Evolutionary conservation across 2,888 invertebrate genomes (phyloP).

Genomic region (Operophtera brumata): DNA sequence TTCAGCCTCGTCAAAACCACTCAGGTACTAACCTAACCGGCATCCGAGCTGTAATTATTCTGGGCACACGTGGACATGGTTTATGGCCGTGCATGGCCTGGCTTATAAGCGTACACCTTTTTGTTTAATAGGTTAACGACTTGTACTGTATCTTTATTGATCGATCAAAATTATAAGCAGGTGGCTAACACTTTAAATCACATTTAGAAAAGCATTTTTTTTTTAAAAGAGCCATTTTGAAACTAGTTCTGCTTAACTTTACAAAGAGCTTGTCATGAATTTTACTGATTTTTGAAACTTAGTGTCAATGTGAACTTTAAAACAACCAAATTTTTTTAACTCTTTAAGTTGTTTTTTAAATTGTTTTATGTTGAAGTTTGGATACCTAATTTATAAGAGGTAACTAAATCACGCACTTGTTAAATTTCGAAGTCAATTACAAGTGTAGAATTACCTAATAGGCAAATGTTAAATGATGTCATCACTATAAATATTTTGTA

Average conservation of each 20-base stretch:
- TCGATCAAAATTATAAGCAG: conserved; percentile 48
- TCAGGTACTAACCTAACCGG: conserved; percentile 48
- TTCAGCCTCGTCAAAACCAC: conserved; percentile 60
- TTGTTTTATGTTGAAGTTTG: conserved; percentile 5
- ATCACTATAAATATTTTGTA: conserved; percentile 42
- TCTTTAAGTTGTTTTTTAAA: too few relatives aligned
- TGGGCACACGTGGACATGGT: conserved; percentile 72
- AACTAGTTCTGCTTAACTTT: neutral
- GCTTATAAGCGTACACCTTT: conserved; percentile 66
- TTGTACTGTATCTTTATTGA: conserved; percentile 60
- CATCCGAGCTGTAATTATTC: conserved; percentile 67
- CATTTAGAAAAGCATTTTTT: conserved; percentile 20
- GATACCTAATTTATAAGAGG: conserved; percentile 18
- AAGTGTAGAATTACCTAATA: conserved; percentile 39
- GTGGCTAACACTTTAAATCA: conserved; percentile 31
- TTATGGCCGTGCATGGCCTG: conserved; percentile 63
- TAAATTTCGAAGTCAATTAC: conserved; percentile 35
- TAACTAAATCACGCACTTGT: conserved; percentile 25
- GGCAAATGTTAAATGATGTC: conserved; percentile 43
- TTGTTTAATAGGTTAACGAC: conserved; percentile 73
- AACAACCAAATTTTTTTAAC: too few relatives aligned
- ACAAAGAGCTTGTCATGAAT: neutral
- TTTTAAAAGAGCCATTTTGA: neutral
- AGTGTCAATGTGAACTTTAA: too few relatives aligned
- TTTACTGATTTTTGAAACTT: neutral